Evolutionary conservation across 1,140 invertebrate genomes (phyloP).

Genomic region (Bombyx mori): DNA sequence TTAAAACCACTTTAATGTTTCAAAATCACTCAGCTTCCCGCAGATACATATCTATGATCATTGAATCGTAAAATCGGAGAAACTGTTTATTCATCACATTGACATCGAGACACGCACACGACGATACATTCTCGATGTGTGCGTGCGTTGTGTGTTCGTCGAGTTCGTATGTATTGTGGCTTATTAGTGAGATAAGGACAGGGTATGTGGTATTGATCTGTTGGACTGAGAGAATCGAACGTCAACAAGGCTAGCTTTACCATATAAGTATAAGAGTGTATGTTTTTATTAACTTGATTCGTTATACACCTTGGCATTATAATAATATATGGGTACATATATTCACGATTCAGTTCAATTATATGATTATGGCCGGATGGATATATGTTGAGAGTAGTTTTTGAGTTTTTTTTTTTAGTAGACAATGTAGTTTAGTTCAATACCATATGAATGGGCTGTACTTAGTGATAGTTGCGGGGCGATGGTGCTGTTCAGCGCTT

Average conservation of each 20-base stretch:
- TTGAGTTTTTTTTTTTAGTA: too few species aligned
- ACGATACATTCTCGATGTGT: slow-evolving; percentile 12
- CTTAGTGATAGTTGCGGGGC: too few species aligned
- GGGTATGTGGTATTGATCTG: slow-evolving; percentile 33
- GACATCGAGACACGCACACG: slow-evolving; percentile 40
- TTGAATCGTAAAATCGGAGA: slow-evolving; percentile 68
- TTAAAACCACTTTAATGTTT: slow-evolving; percentile 47
- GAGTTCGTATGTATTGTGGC: slow-evolving; percentile 29
- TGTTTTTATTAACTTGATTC: slow-evolving; percentile 65
- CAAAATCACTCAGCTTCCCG: slow-evolving; percentile 49
- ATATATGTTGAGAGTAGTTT: too few species aligned
- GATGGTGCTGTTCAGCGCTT: too few species aligned
- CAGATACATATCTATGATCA: slow-evolving; percentile 62
- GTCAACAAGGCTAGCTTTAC: slow-evolving; percentile 63
- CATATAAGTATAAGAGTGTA: slow-evolving; percentile 63
- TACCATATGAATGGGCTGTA: too few species aligned
- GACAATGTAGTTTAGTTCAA: too few species aligned
- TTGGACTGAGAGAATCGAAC: slow-evolving; percentile 48
- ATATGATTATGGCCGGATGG: slow-evolving; percentile 18
- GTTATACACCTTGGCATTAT: slow-evolving; percentile 61
- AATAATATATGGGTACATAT: slow-evolving; percentile 53
- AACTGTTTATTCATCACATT: slow-evolving; percentile 68
- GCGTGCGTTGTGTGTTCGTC: slow-evolving; percentile 28
- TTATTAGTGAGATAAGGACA: slow-evolving; percentile 62
- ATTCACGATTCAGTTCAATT: slow-evolving; percentile 33